phyloP scores from a whole-genome alignment of 2,113 vertebrate species.

The Falco punctatus region DNA sequence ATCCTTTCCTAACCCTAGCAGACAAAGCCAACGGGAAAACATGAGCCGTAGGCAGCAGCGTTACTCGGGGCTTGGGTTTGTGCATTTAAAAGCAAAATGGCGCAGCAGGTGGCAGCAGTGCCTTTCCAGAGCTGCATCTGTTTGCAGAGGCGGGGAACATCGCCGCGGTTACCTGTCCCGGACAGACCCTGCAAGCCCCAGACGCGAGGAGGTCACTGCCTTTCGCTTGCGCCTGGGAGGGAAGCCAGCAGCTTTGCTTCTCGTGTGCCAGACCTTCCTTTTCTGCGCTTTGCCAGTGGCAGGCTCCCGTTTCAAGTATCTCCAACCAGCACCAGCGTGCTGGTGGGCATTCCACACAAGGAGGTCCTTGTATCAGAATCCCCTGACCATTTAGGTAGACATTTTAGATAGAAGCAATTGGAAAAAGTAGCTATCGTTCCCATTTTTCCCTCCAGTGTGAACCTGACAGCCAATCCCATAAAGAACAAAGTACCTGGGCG shows the following conservation, averaged over 20 bases:
- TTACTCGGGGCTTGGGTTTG: background rate
- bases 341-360: background rate
- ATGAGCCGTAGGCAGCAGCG: background rate
- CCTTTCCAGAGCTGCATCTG: background rate
- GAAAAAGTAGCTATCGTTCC: background rate
- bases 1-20: background rate
- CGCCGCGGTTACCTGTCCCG: fast-evolving
- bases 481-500: background rate
- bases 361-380: too few species aligned
- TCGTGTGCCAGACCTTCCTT: fast-evolving
- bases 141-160: background rate
- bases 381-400: background rate
- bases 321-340: background rate
- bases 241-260: background rate
- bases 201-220: background rate
- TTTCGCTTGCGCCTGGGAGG: background rate
- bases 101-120: constrained; percentile 27
- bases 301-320: background rate
- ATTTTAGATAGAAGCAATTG: background rate
- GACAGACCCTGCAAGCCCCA: background rate
- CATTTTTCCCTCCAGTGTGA: background rate
- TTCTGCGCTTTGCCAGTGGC: background rate
- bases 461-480: background rate
- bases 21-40: background rate
- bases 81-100: background rate